A percentile compares a stretch with the other conserved stretches of the same genome.
Conservation (phyloP, 64 coral and sea anemone genomes). For the Catalaphyllia jardinei region DNA sequence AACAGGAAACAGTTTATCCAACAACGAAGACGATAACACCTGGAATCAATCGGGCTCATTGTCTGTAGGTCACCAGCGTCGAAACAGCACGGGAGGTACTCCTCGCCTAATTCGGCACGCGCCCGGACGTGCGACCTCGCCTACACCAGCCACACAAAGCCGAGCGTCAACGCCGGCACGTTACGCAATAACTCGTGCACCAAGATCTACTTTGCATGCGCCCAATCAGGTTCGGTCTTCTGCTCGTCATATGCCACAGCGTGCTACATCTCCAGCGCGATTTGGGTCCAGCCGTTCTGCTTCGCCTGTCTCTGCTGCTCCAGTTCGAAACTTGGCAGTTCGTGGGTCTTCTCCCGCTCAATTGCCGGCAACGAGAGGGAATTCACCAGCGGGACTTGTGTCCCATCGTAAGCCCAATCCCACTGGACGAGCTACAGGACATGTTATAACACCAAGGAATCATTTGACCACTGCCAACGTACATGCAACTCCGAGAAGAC, state of each 20-base stretch:
- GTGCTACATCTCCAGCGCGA: slow-evolving; percentile 2
- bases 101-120: slow-evolving; percentile 23
- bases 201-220: neutral
- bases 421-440: neutral
- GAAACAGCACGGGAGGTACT: slow-evolving; percentile 27
- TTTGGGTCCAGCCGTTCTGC: neutral
- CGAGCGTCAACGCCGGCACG: neutral
- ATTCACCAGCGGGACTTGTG: neutral
- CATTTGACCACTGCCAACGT: slow-evolving; percentile 51
- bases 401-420: neutral
- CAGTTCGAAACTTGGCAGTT: slow-evolving; percentile 2
- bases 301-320: neutral
- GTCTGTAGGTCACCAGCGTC: neutral
- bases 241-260: neutral
- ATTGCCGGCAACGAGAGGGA: neutral
- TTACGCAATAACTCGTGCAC: neutral
- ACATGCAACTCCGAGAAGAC: slow-evolving; percentile 43
- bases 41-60: neutral
- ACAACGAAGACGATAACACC: neutral
- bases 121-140: neutral
- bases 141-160: neutral
- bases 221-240: neutral
- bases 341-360: neutral
- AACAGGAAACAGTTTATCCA: slow-evolving; percentile 1
- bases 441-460: neutral